These are phyloP conservation scores for Leptestheria dahalacensis DNA, from an alignment of 1,140 invertebrate species.

Conservation along the genomic window DNA sequence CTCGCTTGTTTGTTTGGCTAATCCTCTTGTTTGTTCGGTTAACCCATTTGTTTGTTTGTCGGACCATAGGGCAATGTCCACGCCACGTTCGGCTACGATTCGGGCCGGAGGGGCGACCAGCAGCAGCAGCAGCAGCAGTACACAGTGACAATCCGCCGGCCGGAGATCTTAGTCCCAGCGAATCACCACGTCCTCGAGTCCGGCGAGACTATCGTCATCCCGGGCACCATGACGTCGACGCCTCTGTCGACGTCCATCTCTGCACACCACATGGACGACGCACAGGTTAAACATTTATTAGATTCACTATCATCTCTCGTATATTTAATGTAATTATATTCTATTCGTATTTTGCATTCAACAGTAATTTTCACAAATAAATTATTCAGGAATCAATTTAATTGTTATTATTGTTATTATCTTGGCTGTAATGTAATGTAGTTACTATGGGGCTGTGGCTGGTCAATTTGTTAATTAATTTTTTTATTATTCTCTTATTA, in stretches of 20 bases:
- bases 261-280: constrained; percentile 1
- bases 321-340: neutral
- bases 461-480: no score
- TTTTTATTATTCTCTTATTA: no score
- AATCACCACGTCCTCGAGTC: constrained; percentile 6
- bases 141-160: constrained; percentile 6
- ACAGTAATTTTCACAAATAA: no score
- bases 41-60: neutral
- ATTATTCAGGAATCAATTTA: no score
- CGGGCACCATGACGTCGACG: constrained; percentile 1
- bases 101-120: neutral
- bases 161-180: neutral
- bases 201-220: neutral
- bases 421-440: no score
- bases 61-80: neutral
- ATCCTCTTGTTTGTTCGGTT: neutral
- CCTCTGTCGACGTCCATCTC: neutral
- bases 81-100: constrained; percentile 4
- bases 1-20: neutral
- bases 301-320: neutral
- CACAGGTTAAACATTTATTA: neutral
- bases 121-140: neutral
- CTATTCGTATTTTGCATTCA: no score
- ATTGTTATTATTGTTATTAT: no score
- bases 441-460: no score